phyloP scores from a whole-genome alignment of 2,888 invertebrate genomes.

The Thyatira batis region DNA sequence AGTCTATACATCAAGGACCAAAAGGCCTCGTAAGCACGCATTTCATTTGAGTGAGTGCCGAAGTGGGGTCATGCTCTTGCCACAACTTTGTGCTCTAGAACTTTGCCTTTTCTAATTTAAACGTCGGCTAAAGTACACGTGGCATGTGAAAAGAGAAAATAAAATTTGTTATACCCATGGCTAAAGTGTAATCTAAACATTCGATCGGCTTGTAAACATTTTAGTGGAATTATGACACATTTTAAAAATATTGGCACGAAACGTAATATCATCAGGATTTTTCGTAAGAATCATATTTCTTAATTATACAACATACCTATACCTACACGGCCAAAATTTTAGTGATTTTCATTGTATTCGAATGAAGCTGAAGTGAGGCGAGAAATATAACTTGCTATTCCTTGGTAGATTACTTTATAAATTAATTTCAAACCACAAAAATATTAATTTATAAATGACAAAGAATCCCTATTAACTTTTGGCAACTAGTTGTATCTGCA shows the following conservation, averaged over 20 bases:
- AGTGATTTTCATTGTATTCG: no score
- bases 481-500: slow-evolving; percentile 12
- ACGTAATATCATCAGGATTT: no score
- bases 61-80: slow-evolving; percentile 32
- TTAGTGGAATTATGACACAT: no score
- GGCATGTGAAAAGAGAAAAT: slow-evolving; percentile 24
- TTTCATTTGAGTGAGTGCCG: slow-evolving; percentile 51
- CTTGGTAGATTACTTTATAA: no score
- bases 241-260: no score
- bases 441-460: not conserved
- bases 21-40: slow-evolving; percentile 42
- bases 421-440: no score
- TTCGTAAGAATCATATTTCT: no score
- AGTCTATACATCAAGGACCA: slow-evolving; percentile 33
- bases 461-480: not conserved
- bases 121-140: slow-evolving; percentile 14
- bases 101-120: slow-evolving; percentile 37
- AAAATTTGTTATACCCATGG: slow-evolving; percentile 18
- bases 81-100: slow-evolving; percentile 34
- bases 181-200: slow-evolving; percentile 19
- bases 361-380: no score
- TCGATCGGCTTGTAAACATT: not conserved
- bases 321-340: no score
- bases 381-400: no score
- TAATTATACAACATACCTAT: no score